Evolutionary conservation across 1,140 invertebrate species (phyloP), one percentile per base, ranked within the genome.

Genomic region (Geopemphigus sp.): DNA sequence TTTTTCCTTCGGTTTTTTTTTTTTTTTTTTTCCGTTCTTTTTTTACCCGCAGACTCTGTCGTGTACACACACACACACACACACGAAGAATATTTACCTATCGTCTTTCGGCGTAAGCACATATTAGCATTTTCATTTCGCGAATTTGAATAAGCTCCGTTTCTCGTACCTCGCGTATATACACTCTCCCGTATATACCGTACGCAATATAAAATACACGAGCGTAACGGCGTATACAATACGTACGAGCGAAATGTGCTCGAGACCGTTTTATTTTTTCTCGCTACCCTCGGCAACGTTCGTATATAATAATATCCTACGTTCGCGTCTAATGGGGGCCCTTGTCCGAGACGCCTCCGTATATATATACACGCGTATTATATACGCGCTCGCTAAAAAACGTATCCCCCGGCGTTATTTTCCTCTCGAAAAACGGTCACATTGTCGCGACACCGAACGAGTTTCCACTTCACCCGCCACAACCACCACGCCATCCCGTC

Each of bases 341-440:
- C 66, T 70, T 70, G 47, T 53, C 15, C 66, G 45, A 70, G 22
- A 70, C 66, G 45, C n/a, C 22, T 15, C 24, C 5, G 32, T 14
- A 29, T 29, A 61, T 29, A 29, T 14, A 15, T 29, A 59, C 24
- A 2, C 12, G 15, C 11, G 10, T 2, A 24, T 24, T n/a, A 26
- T 59, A 66, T 45, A 22, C 8, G 26, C 12, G n/a, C 66, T 70
- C 29, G 12, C 32, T 1, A 72, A 72, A 29, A 73, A 26, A 74
- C 24, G 66, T 70, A 47, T 70, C 22, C 39, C 39, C 39, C 45
- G 26, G 22, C 26, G 24, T 70, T 53, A 26, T 66, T 47, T 45
- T 66, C 32, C 64, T 66, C 39, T 66, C n/a, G 32, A 59, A 54
- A 72, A 72, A 54, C 19, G n/a, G 72, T 56, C 54, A 74, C 29